Conservation (phyloP, 2,113 vertebrate genomes). For the Gallinago jamesoni region DNA sequence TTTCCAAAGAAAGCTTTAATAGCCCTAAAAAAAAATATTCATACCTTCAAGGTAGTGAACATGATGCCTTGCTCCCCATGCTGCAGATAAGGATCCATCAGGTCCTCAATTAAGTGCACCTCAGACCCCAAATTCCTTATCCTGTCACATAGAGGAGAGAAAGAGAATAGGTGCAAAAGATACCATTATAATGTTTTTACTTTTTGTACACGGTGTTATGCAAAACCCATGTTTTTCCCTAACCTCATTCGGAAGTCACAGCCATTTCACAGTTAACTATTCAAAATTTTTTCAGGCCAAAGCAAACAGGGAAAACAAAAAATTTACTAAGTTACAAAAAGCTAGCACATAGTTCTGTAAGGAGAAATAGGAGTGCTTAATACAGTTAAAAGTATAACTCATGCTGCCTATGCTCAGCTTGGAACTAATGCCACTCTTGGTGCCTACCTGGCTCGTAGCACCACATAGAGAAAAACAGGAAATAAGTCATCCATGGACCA, state of each 20-base stretch:
- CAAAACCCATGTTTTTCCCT: not conserved
- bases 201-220: not conserved
- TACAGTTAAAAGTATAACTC: not conserved
- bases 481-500: conserved; percentile 99
- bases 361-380: not conserved
- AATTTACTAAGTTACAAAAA: not conserved
- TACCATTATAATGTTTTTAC: not conserved
- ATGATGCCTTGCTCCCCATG: conserved; percentile 98
- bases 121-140: conserved; percentile 98
- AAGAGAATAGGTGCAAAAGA: not conserved
- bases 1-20: not conserved
- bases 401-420: not conserved
- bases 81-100: conserved; percentile 97
- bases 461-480: conserved; percentile 97
- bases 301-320: not conserved
- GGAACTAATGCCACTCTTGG: not conserved
- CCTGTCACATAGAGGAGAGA: conserved; percentile 62
- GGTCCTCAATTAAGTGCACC: conserved; percentile 94
- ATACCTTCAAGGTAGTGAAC: conserved; percentile 97
- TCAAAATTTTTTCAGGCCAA: not conserved
- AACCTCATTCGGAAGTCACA: not conserved
- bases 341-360: not conserved
- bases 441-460: conserved; percentile 91
- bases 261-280: not conserved
- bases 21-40: not conserved